These are phyloP conservation scores for Mercenaria mercenaria DNA, from an alignment of 1,140 invertebrate species.

Conservation along the genomic window DNA sequence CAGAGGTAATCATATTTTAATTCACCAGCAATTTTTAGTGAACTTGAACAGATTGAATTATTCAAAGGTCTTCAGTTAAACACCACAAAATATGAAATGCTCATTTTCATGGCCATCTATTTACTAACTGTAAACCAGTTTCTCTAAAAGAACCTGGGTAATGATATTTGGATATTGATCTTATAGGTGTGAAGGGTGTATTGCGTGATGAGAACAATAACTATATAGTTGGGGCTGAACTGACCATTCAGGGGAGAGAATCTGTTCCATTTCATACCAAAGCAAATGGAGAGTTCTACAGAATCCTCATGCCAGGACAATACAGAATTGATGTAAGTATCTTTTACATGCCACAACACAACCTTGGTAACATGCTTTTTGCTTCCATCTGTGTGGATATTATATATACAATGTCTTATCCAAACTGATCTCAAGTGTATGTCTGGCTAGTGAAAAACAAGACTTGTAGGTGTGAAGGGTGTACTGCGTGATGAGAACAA, in stretches of 20 bases:
- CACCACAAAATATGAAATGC: too few relatives aligned
- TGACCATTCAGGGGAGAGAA: slow-evolving; percentile 50
- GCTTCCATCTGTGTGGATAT: too few relatives aligned
- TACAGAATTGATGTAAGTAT: slow-evolving; percentile 42
- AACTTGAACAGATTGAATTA: too few relatives aligned
- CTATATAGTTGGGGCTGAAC: not conserved
- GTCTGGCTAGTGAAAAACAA: too few relatives aligned
- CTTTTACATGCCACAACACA: not conserved
- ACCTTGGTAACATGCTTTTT: too few relatives aligned
- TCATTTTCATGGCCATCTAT: too few relatives aligned
- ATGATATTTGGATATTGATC: too few relatives aligned
- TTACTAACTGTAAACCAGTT: too few relatives aligned
- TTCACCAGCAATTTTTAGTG: not conserved
- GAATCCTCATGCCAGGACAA: slow-evolving; percentile 28
- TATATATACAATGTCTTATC: too few relatives aligned
- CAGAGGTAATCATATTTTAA: slow-evolving; percentile 70
- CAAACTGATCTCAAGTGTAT: too few relatives aligned
- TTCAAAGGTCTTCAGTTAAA: too few relatives aligned
- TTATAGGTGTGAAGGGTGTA: slow-evolving; percentile 52
- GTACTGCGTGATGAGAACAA: slow-evolving; percentile 29
- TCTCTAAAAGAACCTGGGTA: too few relatives aligned
- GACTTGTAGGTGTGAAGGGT: slow-evolving; percentile 59
- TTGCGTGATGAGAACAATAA: slow-evolving; percentile 44
- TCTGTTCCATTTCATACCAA: slow-evolving; percentile 5
- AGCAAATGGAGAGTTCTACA: slow-evolving; percentile 40